A percentile compares a stretch with the other conserved stretches of the same genome.
phyloP scores from a whole-genome alignment of 2,113 vertebrate genomes.

The Callorhinus ursinus region DNA sequence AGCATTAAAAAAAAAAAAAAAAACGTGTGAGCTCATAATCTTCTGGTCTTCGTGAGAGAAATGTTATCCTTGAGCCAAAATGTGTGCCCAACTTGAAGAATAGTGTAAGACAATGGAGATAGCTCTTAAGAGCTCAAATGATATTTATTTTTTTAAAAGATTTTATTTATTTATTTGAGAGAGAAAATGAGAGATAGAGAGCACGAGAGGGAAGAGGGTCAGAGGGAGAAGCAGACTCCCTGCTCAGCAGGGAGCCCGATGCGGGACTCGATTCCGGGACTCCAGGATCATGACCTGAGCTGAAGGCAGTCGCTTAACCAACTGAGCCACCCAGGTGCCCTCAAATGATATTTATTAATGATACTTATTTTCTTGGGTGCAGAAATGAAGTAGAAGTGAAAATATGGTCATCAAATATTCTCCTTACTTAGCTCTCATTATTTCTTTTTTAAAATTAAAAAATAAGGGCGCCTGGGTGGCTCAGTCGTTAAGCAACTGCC shows the following conservation, averaged over 20 bases:
- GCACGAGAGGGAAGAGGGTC: no score
- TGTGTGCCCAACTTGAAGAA: not conserved
- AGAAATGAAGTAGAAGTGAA: constrained; percentile 39
- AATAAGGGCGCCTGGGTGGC: no score
- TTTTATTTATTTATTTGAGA: no score
- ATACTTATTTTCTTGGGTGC: not conserved
- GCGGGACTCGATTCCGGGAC: no score
- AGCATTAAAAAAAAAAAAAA: not conserved
- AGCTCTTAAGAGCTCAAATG: not conserved
- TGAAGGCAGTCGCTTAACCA: no score
- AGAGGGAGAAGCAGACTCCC: no score
- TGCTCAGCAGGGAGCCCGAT: no score
- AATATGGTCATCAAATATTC: not conserved
- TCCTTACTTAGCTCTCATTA: not conserved
- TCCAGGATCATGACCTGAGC: no score
- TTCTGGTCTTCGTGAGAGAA: constrained; percentile 20
- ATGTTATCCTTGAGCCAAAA: not conserved
- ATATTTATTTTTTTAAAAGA: not conserved
- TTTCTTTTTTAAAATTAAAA: not conserved
- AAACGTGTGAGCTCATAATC: not conserved
- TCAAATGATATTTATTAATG: not conserved
- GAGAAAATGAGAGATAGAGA: no score
- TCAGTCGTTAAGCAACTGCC: no score
- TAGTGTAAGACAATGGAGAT: not conserved
- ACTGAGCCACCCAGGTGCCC: no score